A percentile compares a stretch with the other conserved stretches of the same genome.
These are phyloP conservation scores for Teleogryllus occipitalis DNA, from an alignment of 1,140 invertebrate genomes.

Conservation along the genomic window DNA sequence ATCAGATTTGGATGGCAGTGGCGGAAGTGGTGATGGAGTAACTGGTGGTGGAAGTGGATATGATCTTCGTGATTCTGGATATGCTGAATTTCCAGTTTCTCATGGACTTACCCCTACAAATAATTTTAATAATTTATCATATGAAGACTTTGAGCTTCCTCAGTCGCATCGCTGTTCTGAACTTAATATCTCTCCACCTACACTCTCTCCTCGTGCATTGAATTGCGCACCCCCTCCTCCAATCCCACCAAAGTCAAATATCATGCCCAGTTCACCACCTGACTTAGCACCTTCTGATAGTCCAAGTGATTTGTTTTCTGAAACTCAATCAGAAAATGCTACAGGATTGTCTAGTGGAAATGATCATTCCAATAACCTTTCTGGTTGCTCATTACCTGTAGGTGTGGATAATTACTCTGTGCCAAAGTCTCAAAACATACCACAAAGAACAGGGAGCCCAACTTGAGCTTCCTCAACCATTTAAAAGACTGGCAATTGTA, in stretches of 20 bases:
- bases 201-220: conserved; percentile 29
- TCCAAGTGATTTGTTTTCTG: neutral
- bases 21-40: conserved; percentile 24
- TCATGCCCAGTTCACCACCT: conserved; percentile 26
- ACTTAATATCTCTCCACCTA: conserved; percentile 40
- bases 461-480: conserved; percentile 7
- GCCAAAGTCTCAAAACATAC: conserved; percentile 38
- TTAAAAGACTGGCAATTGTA: neutral
- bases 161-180: conserved; percentile 27
- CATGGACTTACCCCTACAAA: conserved; percentile 40
- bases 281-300: neutral
- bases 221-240: conserved; percentile 29
- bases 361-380: conserved; percentile 35
- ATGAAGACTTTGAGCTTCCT: conserved; percentile 45
- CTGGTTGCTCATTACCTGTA: conserved; percentile 32
- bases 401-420: conserved; percentile 44
- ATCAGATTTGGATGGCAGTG: conserved; percentile 23
- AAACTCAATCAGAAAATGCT: conserved; percentile 34
- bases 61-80: conserved; percentile 39
- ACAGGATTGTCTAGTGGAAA: conserved; percentile 32
- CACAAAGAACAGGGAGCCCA: conserved; percentile 6
- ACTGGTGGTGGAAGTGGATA: conserved; percentile 25
- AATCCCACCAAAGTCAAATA: conserved; percentile 29
- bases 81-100: conserved; percentile 44
- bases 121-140: conserved; percentile 46